Conservation (phyloP, 2,113 vertebrate genomes). For the Elaphurus davidianus region DNA sequence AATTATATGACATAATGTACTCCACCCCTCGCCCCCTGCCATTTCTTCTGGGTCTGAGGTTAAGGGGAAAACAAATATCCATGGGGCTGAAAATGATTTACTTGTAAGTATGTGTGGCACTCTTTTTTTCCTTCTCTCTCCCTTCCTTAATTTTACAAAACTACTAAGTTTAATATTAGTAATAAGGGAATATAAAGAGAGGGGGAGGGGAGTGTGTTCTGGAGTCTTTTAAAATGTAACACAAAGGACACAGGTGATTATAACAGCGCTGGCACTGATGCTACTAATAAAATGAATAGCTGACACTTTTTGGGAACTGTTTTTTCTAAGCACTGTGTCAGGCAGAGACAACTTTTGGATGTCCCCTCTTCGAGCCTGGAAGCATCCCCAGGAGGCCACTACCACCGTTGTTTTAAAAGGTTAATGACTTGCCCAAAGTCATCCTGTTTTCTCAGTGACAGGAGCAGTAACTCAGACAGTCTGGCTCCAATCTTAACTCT, state of each 20-base stretch:
- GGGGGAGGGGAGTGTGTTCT: neutral
- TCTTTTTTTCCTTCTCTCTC: neutral
- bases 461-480: neutral
- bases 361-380: accelerated
- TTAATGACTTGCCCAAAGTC: slow-evolving; percentile 15
- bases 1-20: neutral
- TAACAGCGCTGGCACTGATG: too few relatives aligned
- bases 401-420: neutral
- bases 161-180: neutral
- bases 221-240: neutral
- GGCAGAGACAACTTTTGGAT: too few relatives aligned
- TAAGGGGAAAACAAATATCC: neutral
- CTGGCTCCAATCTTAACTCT: slow-evolving; percentile 52
- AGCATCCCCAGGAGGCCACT: neutral
- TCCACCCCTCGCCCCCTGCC: accelerated
- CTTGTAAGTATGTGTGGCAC: neutral
- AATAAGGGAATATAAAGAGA: neutral
- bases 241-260: neutral
- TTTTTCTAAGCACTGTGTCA: neutral
- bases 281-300: neutral
- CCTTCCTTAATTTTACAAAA: neutral
- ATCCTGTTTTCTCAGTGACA: neutral
- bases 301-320: too few relatives aligned
- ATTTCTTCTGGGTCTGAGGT: neutral
- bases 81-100: neutral